Evolutionary conservation across 1,140 invertebrate genomes (phyloP).

Genomic region (Ceratoteleas bidentatus): DNA sequence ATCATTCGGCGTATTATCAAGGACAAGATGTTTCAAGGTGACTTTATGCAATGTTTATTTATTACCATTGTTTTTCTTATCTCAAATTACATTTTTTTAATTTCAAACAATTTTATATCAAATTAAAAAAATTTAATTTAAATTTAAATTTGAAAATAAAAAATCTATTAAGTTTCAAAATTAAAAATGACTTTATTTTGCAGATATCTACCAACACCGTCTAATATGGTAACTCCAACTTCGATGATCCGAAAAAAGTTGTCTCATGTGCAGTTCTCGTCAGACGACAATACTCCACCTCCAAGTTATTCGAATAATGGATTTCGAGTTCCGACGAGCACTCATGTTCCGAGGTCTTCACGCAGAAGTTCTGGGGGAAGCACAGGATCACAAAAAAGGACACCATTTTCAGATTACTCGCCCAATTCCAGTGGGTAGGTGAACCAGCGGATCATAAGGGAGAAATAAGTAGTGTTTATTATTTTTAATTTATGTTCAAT

Average conservation of each 20-base stretch:
- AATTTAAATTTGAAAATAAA: neutral
- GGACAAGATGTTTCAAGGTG: no score
- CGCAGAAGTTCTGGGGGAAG: slow-evolving; percentile 36
- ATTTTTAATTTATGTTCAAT: no score
- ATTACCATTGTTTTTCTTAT: no score
- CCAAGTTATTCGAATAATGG: slow-evolving; percentile 31
- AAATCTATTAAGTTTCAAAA: neutral
- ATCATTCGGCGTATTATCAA: no score
- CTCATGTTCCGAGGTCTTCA: slow-evolving; percentile 26
- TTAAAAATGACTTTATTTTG: neutral
- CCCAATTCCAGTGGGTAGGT: neutral
- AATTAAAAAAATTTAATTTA: neutral
- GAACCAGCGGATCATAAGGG: no score
- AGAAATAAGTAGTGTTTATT: no score
- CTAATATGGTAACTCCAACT: slow-evolving; percentile 4
- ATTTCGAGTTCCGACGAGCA: slow-evolving; percentile 47
- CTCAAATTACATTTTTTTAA: no score
- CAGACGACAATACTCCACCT: neutral
- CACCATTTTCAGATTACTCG: slow-evolving; percentile 53
- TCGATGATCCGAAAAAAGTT: slow-evolving; percentile 30
- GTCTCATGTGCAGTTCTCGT: slow-evolving; percentile 39
- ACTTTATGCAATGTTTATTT: no score
- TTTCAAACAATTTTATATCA: no score
- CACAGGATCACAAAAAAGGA: slow-evolving; percentile 31
- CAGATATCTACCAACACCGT: slow-evolving; percentile 8